Base-by-base conservation (phyloP, 2,888 invertebrate genomes). In the Hypomecis punctinalis region DNA sequence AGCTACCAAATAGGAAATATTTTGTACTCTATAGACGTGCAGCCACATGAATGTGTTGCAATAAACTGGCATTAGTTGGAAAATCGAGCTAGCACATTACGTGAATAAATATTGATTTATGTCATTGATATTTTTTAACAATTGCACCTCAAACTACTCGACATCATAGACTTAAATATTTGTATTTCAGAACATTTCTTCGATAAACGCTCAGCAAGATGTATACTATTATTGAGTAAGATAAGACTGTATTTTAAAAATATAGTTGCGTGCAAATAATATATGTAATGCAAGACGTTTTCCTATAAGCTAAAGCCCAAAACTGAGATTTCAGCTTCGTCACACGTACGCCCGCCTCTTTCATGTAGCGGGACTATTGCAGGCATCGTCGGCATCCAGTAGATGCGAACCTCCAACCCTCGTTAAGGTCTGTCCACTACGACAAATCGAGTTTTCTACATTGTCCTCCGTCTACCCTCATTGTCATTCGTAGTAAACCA, bases 261-360 rank as follows among this genome's bases (percentile, higher is more conserved):
- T 42, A n/a, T 43, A 43, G 5, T 43, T 23, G 23, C 23, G n/a
- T 43, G 10, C n/a, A 43, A 43, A 10, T n/a, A 4, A 5, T 43
- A 33, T 6, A 23, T n/a, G 35, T 10, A 35, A n/a, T 36, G 49
- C 13, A 40, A 52, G 53, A 46, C 39, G 1, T 35, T 52, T 42
- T 9, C 37, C 36, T 47, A 59, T 42, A 59, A 62, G 52, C 52
- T 58, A 54, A 6, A 45, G 37, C 62, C 74, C 73, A 76, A 73
- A 63, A 58, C 49, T 54, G 51, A 46, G 70, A 80, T 78, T 81
- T 80, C 78, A 72, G 76, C 77, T 72, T 72, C 70, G 74, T 76
- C 78, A 74, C 75, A 72, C 75, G 69, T 74, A 72, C 61, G 72
- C 67, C 87, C 89, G 90, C 90, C 90, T 82, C 85, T 90, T 89